Conservation (phyloP, 1,140 invertebrate species). For the Sycophila sp. region DNA sequence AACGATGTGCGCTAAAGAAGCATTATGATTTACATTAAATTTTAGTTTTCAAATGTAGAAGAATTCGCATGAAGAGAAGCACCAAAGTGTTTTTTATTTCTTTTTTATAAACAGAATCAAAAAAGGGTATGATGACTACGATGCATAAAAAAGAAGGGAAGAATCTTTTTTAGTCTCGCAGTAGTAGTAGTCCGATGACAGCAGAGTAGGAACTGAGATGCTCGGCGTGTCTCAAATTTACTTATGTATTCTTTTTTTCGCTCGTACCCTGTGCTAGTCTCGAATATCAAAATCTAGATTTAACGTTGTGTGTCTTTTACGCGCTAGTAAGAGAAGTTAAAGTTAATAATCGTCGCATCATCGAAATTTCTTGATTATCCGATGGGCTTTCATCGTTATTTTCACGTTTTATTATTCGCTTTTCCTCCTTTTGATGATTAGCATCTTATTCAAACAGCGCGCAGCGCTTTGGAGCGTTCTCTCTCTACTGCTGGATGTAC, state of each 20-base stretch:
- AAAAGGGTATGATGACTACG: neutral
- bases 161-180: neutral
- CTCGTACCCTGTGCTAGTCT: constrained; percentile 31
- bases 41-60: constrained; percentile 20
- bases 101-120: neutral
- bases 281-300: constrained; percentile 32
- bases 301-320: constrained; percentile 21
- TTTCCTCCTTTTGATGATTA: constrained; percentile 12
- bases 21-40: constrained; percentile 8
- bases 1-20: constrained; percentile 27
- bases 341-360: constrained; percentile 20
- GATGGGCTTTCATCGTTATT: neutral
- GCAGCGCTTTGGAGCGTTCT: neutral
- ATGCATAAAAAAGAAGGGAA: constrained; percentile 13
- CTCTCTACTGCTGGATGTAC: constrained; percentile 23
- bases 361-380: constrained; percentile 16
- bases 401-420: neutral
- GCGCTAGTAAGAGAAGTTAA: constrained; percentile 4
- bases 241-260: no score
- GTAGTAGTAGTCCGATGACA: constrained; percentile 14
- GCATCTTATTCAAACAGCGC: constrained; percentile 23
- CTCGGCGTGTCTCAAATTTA: neutral
- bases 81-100: constrained; percentile 13
- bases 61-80: constrained; percentile 10
- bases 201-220: constrained; percentile 18